Evolutionary conservation across 2,113 vertebrate genomes (phyloP).

Genomic region (Eulemur rufifrons): DNA sequence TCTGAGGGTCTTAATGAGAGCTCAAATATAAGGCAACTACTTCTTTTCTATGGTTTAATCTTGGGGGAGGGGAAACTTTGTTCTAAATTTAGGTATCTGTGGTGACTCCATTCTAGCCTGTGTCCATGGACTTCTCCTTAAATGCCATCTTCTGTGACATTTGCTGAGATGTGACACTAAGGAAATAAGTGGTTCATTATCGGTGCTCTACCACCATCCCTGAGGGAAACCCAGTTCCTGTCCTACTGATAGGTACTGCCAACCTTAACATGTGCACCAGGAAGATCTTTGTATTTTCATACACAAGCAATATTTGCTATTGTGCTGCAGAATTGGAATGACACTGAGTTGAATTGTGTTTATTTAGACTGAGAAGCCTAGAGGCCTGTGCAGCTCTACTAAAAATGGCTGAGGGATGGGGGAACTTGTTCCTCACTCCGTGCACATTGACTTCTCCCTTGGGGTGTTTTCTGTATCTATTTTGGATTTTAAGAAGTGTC

Average conservation of each 20-base stretch:
- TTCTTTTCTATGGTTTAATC: not conserved
- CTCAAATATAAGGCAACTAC: not conserved
- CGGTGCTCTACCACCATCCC: not conserved
- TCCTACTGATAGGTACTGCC: not conserved
- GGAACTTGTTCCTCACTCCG: not conserved
- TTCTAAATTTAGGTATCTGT: constrained; percentile 14
- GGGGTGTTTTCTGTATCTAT: not conserved
- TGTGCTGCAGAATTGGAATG: not conserved
- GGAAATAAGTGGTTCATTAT: constrained; percentile 21
- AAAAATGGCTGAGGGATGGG: not conserved
- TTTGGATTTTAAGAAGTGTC: not conserved
- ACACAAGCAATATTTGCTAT: not conserved
- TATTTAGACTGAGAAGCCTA: not conserved
- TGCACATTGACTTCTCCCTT: not conserved
- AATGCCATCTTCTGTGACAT: not conserved
- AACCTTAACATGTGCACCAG: not conserved
- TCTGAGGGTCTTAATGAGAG: not conserved
- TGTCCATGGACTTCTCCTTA: not conserved
- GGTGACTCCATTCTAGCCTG: not conserved
- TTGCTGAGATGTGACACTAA: not conserved
- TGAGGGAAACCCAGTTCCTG: not conserved
- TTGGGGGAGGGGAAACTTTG: not conserved
- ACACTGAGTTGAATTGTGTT: not conserved
- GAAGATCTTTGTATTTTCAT: not conserved
- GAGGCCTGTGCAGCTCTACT: not conserved